These are phyloP conservation scores for Asteroscopus sphinx DNA, from an alignment of 2,888 invertebrate genomes.

Conservation along the genomic window DNA sequence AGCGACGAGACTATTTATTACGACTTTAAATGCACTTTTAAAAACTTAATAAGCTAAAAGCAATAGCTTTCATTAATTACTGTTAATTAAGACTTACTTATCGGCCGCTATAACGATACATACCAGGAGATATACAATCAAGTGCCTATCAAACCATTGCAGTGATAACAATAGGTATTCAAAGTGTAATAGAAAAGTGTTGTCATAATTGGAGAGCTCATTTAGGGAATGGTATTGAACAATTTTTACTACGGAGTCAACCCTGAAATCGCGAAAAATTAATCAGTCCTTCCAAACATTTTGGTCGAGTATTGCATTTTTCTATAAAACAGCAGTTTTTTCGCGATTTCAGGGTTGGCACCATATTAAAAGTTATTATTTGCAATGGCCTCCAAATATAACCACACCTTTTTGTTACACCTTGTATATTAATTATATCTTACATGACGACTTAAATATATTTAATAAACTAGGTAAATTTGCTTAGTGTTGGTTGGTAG, in stretches of 20 bases:
- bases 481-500: conserved; percentile 8
- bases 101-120: conserved; percentile 48
- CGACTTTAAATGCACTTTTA: conserved; percentile 1
- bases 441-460: conserved; percentile 15
- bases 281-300: too few species aligned
- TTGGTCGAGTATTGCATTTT: too few species aligned
- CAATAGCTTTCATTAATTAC: conserved; percentile 17
- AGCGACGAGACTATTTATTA: conserved; percentile 11
- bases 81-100: conserved; percentile 29
- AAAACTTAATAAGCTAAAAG: conserved; percentile 37
- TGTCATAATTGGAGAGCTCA: too few species aligned
- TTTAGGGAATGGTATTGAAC: too few species aligned
- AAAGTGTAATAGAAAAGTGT: too few species aligned
- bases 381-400: too few species aligned
- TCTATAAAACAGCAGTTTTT: too few species aligned
- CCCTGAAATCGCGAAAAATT: too few species aligned
- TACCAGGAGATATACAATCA: conserved; percentile 30
- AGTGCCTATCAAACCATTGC: conserved; percentile 42
- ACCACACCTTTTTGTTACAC: too few species aligned
- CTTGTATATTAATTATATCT: conserved; percentile 10
- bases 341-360: too few species aligned
- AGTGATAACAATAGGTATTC: conserved; percentile 31
- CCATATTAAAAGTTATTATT: too few species aligned
- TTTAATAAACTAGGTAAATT: background rate
- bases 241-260: too few species aligned